phyloP scores from a whole-genome alignment of 2,797 vertebrate species.

The Capromys pilorides region DNA sequence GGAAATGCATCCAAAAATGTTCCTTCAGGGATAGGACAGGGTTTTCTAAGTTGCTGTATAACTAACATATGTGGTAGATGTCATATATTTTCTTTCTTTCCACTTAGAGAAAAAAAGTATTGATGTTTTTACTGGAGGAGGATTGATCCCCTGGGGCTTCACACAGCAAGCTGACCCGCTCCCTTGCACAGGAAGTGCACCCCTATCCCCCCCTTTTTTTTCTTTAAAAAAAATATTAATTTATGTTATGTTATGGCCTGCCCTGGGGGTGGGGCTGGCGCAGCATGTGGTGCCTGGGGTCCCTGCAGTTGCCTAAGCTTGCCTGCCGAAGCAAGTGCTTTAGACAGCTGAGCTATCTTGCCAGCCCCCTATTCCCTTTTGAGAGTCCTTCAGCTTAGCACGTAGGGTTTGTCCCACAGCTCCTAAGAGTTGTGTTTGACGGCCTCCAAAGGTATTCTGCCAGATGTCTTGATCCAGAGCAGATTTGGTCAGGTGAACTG shows the following conservation, averaged over 20 bases:
- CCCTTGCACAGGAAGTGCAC: constrained; percentile 64
- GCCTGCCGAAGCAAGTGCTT: too few relatives aligned
- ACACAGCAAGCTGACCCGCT: constrained; percentile 57
- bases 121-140: constrained; percentile 53
- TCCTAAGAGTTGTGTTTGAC: constrained; percentile 43
- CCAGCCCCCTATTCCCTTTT: background rate
- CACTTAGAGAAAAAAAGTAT: constrained; percentile 7
- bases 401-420: background rate
- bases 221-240: too few relatives aligned
- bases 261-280: too few relatives aligned
- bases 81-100: constrained; percentile 53
- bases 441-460: background rate
- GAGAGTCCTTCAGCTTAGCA: background rate
- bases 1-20: constrained; percentile 19
- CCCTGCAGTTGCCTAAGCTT: too few relatives aligned
- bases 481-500: background rate
- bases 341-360: too few relatives aligned
- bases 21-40: background rate
- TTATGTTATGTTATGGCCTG: too few relatives aligned
- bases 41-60: constrained; percentile 26
- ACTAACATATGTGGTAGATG: background rate
- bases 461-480: constrained; percentile 1
- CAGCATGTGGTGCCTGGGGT: too few relatives aligned
- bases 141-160: background rate
- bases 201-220: background rate